Evolutionary conservation across 2,797 vertebrate genomes (phyloP), one percentile per base, ranked within the genome.

Genomic region (Cirrhinus mrigala): DNA sequence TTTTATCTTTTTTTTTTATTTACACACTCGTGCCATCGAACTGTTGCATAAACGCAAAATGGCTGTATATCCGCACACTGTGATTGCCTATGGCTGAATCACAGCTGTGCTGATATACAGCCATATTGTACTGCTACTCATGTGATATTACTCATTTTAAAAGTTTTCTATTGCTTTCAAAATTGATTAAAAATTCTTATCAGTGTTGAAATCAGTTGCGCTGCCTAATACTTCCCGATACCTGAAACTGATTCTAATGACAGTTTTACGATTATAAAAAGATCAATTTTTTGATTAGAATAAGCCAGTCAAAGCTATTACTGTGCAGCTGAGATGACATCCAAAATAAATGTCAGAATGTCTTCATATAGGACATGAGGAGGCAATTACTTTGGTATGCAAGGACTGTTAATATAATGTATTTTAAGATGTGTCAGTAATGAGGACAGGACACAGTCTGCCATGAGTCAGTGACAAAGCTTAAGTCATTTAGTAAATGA

Each of bases 401-500:
- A 76, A 56, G 54, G 52, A 76, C 52, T 76, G 52, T 76, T 76
- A 37, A 76, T 76, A 76, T 58, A 16, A 66, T 33, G 33, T 66
- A 66, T 66, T 76, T 37, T 9, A 46, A 78, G n/a, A 78, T 62
- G 15, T 62, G 37, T 27, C 76, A 24, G 56, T 44, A 60, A 60
- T 46, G 54, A 62, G 22, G n/a, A 56, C 76, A 78, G 37, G n/a
- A 62, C 76, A 78, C 76, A 62, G 76, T 60, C 75, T 78, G 75
- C 37, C 54, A 60, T 3, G 20, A 60, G 54, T 78, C 76, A 46
- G 56, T 62, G 76, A 78, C 37, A 27, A 78, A 78, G 76, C 37
- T 62, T 27, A 62, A 44, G 37, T 78, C 56, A 46, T 78, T 62
- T 78, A 78, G 20, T 70, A 83, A 85, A 82, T 79, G 50, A 79